Conservation (phyloP, 2,888 invertebrate genomes). For the Creontiades dilutus region DNA sequence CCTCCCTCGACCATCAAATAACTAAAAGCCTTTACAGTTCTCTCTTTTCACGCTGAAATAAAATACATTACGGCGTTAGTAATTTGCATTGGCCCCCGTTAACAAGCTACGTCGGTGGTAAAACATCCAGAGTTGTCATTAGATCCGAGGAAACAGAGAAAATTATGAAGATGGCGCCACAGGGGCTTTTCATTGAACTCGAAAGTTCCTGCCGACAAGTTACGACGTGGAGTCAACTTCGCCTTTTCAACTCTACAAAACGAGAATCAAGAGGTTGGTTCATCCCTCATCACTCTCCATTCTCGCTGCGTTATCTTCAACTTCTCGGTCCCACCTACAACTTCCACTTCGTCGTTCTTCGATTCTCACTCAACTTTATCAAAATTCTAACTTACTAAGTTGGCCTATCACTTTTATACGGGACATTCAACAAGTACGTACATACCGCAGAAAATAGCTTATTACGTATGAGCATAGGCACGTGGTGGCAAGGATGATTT, state of each 20-base stretch:
- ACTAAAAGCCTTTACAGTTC: no score
- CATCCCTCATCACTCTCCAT: not conserved
- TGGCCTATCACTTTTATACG: no score
- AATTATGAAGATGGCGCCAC: not conserved
- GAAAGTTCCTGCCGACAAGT: not conserved
- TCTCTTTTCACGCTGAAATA: no score
- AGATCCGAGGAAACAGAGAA: not conserved
- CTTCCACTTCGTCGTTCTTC: not conserved
- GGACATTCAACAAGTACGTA: no score
- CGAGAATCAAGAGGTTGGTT: not conserved
- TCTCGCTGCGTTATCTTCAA: not conserved
- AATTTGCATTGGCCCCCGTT: not conserved
- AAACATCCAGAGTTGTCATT: conserved; percentile 8
- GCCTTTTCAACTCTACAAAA: not conserved
- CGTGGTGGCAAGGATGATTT: no score
- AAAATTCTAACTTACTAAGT: no score
- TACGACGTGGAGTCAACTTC: not conserved
- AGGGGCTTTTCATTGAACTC: not conserved
- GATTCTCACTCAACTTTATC: not conserved
- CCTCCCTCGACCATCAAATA: no score
- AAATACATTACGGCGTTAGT: not conserved
- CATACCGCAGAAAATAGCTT: no score
- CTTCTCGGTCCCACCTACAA: not conserved
- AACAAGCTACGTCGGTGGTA: not conserved
- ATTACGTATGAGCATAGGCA: no score